Base-by-base conservation (phyloP, 2,797 vertebrate genomes). In the Apodemus agrarius region DNA sequence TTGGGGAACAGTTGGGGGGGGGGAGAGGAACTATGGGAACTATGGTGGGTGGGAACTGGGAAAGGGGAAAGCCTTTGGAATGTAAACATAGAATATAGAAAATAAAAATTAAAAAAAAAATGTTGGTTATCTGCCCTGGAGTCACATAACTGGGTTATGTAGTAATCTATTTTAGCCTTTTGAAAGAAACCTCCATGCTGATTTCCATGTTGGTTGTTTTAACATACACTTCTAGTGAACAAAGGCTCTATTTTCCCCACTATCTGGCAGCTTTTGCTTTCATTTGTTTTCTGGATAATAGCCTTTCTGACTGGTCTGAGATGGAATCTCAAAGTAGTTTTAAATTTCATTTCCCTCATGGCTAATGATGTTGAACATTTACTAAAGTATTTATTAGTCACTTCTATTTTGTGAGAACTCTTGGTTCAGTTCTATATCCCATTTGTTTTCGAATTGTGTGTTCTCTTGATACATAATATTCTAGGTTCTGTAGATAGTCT, bases 311-410 rank as follows among this genome's bases (percentile, higher is more conserved):
- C 59, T 63, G 46, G 17, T 9, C 11, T 93, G 49, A 86, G 31
- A 86, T 69, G 31, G 63, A 86, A 69, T 86, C 63, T n/a, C 63
- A 86, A 52, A 86, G 31, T 69, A 63, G 75, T 65, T 89, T 79
- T 89, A 78, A 63, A 78, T 63, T 89, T 65, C 74, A n/a, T 46
- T 78, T 63, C 65, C 74, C 57, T 89, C 74, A 63, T 52, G 43
- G 59, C n/a, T 46, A 89, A 78, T 78, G 75, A 65, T 78, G 75
- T 63, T 17, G 88, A 89, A 63, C 31, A 40, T 89, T 89, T 89
- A 78, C 78, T 46, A 85, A 85, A 85, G 83, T 52, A 67, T 85
- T 85, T 85, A 69, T 85, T 69, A 85, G 83, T 69, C 63, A 69
- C 46, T 69, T 85, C 6, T 14, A n/a, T 49, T 69, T n/a, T 67